Conservation (phyloP, 2,113 vertebrate genomes). For the Dendropsophus ebraccatus region DNA sequence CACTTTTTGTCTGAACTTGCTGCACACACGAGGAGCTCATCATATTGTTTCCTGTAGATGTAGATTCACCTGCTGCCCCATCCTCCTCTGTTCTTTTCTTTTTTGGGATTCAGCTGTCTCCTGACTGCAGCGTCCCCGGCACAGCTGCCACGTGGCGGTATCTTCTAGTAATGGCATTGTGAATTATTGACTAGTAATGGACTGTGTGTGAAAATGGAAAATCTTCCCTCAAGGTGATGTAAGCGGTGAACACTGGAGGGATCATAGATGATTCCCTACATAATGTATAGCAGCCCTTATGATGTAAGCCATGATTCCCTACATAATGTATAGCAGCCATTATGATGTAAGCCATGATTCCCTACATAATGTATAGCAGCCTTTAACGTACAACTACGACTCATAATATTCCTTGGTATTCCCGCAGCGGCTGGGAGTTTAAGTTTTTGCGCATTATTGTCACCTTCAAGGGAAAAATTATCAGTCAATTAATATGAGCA, state of each 20-base stretch:
- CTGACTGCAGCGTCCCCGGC: neutral
- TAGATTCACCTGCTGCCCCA: neutral
- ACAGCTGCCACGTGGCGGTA: neutral
- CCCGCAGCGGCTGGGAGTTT: neutral
- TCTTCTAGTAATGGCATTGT: neutral
- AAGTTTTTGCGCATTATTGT: no score
- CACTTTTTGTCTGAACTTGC: no score
- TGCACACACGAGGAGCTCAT: no score
- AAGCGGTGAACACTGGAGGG: neutral
- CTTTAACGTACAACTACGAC: neutral
- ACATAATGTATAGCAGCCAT: neutral
- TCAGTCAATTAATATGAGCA: no score
- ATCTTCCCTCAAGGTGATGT: neutral
- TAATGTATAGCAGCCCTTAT: neutral
- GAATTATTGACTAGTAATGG: neutral
- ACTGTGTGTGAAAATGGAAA: neutral
- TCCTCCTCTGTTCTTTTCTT: no score
- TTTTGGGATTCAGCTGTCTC: neutral
- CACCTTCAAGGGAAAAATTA: no score
- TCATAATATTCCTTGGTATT: neutral
- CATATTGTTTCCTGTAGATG: no score
- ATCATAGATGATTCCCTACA: neutral
- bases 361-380: neutral
- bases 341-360: neutral
- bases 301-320: neutral